A percentile compares a stretch with the other conserved stretches of the same genome.
Conservation (phyloP, 92 coral and sea anemone genomes). For the Parazoanthus atlanticus region DNA sequence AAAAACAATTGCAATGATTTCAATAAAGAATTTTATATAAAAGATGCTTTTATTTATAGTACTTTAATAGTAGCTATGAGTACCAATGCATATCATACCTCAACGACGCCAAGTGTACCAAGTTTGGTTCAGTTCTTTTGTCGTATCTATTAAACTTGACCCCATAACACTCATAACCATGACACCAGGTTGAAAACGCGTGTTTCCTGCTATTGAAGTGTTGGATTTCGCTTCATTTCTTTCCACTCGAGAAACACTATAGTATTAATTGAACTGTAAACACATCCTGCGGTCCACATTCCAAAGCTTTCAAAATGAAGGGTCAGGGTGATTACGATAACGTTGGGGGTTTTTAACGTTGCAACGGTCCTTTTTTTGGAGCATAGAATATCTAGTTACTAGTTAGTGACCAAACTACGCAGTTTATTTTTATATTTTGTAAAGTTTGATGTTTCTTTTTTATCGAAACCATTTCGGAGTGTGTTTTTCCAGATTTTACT, state of each 20-base stretch:
- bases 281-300: not conserved
- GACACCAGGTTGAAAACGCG: not conserved
- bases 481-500: too few relatives aligned
- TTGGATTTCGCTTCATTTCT: not conserved
- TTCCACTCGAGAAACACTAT: not conserved
- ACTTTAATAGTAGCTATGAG: too few relatives aligned
- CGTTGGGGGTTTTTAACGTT: too few relatives aligned
- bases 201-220: not conserved
- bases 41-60: not conserved
- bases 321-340: too few relatives aligned
- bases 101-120: not conserved
- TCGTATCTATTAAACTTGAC: not conserved
- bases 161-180: not conserved
- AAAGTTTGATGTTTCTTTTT: too few relatives aligned
- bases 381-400: too few relatives aligned
- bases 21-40: not conserved
- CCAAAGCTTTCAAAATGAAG: not conserved
- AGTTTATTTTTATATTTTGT: too few relatives aligned
- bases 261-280: not conserved
- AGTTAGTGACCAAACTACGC: too few relatives aligned
- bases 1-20: not conserved
- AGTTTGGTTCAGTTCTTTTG: not conserved
- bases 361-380: too few relatives aligned
- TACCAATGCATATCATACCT: not conserved
- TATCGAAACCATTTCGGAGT: too few relatives aligned